Conservation (phyloP, 1,140 invertebrate species). For the Aphis craccivora region DNA sequence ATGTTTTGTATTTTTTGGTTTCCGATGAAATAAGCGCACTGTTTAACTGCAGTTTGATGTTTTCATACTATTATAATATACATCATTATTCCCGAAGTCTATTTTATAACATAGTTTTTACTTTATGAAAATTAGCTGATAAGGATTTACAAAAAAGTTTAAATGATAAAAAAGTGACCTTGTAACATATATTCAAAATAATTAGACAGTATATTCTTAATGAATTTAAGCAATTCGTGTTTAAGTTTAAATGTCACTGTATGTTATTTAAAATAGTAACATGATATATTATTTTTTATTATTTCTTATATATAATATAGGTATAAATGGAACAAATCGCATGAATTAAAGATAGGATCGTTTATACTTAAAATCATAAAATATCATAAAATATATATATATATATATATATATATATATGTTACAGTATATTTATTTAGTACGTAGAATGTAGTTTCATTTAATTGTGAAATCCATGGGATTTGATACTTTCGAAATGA, state of each 20-base stretch:
- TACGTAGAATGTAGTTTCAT: not conserved
- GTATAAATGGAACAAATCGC: not conserved
- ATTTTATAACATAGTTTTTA: not conserved
- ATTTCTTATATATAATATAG: not conserved
- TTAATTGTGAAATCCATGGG: not conserved
- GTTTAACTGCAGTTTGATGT: not conserved
- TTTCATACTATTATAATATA: not conserved
- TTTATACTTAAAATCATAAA: too few species aligned
- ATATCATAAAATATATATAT: too few species aligned
- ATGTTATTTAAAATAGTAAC: not conserved
- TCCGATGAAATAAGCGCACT: not conserved
- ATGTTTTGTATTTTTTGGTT: not conserved
- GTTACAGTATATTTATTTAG: too few species aligned
- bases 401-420: not conserved
- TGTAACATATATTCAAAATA: not conserved
- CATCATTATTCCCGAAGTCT: not conserved
- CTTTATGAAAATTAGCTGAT: conserved; percentile 7
- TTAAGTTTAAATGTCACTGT: not conserved
- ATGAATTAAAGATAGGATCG: not conserved
- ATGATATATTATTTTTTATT: not conserved
- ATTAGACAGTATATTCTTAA: not conserved
- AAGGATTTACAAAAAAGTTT: not conserved
- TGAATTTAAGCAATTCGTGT: not conserved
- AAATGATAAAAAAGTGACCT: not conserved
- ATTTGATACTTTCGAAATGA: not conserved